Base-by-base conservation (phyloP, 1,140 invertebrate species). In the Vollenhovia emeryi region DNA sequence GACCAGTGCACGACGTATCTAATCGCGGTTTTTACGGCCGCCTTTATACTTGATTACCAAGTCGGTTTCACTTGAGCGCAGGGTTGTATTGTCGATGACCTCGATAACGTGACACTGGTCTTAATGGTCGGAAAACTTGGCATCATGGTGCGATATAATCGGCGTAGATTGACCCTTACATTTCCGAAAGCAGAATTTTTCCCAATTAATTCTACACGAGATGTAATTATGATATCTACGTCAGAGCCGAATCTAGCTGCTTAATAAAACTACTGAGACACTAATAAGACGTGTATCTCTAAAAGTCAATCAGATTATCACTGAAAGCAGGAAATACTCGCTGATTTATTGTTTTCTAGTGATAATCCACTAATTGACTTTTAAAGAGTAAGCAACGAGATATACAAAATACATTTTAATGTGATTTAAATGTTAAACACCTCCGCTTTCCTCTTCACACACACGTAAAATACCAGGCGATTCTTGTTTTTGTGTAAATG, bases 1-100 rank as follows among this genome's bases (percentile, higher is more conserved):
- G 9, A 30, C 18, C 18, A 27, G n/a, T 40, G 3, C 30, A 52
- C 2, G 13, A 9, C n/a, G 45, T 4, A 45, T 21, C 48, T 68
- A 79, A 68, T 79, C 21, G 43, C 9, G 18, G 55, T 40, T 79
- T 79, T 79, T 79, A 79, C 13, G 33, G 11, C 6, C 15, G 21
- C 9, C 21, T 52, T 68, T 79, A 79, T 48, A 76, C 18, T 60
- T 33, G 55, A 76, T 76, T 40, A 30, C 15, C 24, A 57, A 74
- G 50, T 13, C 3, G 73, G 13, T 59, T 76, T 30, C 8, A 62
- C 27, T 78, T 33, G n/a, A 78, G 7, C 2, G n/a, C 33, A 66
- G 21, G 21, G 1, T 79, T 50, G 21, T 64, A 36, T 76, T n/a
- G 45, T 33, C 8, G 48, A 68, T 68, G 33, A 79, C 60, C 60